Evolutionary conservation across 2,888 invertebrate species (phyloP), one percentile per base, ranked within the genome.

Genomic region (Thereva unica): DNA sequence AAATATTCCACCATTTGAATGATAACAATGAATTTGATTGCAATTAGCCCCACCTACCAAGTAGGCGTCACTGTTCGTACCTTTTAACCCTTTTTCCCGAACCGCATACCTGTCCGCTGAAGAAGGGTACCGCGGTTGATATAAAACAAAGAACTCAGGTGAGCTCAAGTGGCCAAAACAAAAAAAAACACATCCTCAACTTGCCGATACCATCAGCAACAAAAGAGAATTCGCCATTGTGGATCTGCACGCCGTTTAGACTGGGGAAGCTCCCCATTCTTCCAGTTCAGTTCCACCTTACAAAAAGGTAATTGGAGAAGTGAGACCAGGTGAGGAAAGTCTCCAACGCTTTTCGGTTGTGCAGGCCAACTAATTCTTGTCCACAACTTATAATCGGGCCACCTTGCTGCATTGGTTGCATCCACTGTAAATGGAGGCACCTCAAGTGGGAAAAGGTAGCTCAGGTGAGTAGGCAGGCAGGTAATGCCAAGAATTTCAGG

Each of bases 51-150:
- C 69, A 69, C 69, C 69, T 67, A 61, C 67, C 12, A 23, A 35
- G 69, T 59, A 69, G 69, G 69, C 69, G 69, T 69, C 67, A 52
- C 59, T 49, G 23, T 66, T 69, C 44, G 47, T 67, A 56, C 69
- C 67, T 69, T 67, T 59, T 64, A 41, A 8, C 34, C 50, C 50
- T 40, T 61, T 50, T 61, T 50, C 23, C 50, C 38, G 49, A 7
- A 34, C 41, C 5, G 23, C 23, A 23, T 23, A 23, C 23, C 23
- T 23, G 23, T 23, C 23, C 23, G 23, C 23, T 23, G 2, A 23
- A 23, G 23, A 23, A 23, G 23, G 23, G 23, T 23, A 23, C 23
- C 23, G 23, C 23, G 23, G 23, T 23, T 23, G 23, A 23, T 23
- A 23, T 23, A 23, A 23, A 23, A 23, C 23, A 23, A 23, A 23